Evolutionary conservation across 2,888 invertebrate species (phyloP), one percentile per base, ranked within the genome.

Genomic region (Caenorhabditis angaria): DNA sequence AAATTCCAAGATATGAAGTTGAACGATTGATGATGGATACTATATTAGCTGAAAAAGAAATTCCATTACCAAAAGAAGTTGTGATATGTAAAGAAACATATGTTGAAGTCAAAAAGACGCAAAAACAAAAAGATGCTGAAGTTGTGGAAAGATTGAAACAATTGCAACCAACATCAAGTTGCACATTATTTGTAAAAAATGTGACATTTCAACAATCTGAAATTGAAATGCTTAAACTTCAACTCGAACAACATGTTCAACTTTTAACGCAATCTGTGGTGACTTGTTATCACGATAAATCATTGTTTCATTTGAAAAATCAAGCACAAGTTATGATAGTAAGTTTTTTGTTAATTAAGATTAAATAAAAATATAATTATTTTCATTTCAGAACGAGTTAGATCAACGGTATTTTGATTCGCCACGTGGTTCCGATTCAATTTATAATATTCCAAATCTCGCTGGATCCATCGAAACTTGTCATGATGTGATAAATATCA

Each of bases 171-270:
- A 27, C 41, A 56, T 47, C 24, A 47, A 24, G 56, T 29, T 71
- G 66, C 6, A 67, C 66, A 22, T 50, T 59, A 25, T 60, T 71
- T 24, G 12, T 71, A 1, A 51, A 12, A 48, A 22, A 58, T 12
- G 47, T 58, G 14, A 58, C 58, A 25, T 68, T 72, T 55, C 61
- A 61, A 22, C 28, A 22, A 1, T 22, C 50, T 29, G 73, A 73
- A 32, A 6, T 73, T 12, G 47, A 29, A 1, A 59, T 48, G 51
- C 54, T 73, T 0, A 48, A 48, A 8, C n/a, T 47, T 20, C 73
- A 73, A 51, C 18, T 73, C 22, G 60, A 60, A 22, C 73, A 73
- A 28, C 73, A 73, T 55, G 73, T 73, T 4, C 73, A 73, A 22
- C 56, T 73, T 1, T 35, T 69, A 10, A 73, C 73, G 14, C 50